Base-by-base conservation (phyloP, 2,113 vertebrate genomes). In the Polypterus senegalus region DNA sequence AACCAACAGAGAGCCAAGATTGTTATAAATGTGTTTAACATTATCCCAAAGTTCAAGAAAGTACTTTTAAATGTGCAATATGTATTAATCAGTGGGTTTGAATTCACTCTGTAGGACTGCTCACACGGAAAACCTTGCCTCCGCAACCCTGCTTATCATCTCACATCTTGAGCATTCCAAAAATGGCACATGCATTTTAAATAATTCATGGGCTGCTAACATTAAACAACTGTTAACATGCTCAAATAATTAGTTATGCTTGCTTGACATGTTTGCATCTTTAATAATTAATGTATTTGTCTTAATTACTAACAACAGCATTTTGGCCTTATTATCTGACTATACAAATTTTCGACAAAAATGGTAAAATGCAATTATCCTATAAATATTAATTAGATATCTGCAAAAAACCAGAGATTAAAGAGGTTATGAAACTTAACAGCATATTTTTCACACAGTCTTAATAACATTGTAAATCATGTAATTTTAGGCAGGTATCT, bases 271-370 rank as follows among this genome's bases (percentile, higher is more conserved):
- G 94, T 97, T 97, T 97, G 91, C 90, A 88, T 92, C 91, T 85
- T 98, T 93, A 98, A 97, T 97, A 97, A 98, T 97, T 96, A 90
- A 97, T 97, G 91, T 87, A 92, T 98, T 96, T 95, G 93, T 98
- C 93, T 97, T 96, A 98, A 98, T 97, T 97, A 97, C 91, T 91
- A 92, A 91, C 80, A 86, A 84, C 92, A 89, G 87, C 87, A 88
- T 93, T 94, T 92, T 92, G 88, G 88, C 83, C 78, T 63, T 85
- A 88, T 90, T 88, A 81, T 79, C 88, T 86, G 84, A 90, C 85
- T 86, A 86, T 88, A 85, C 83, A 86, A 83, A 87, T 91, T 86
- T 89, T 87, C 80, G 78, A 86, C 78, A 81, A 86, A 91, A 91
- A 83, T 88, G 82, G 83, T 86, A 92, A 92, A 91, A 90, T 85